phyloP scores from a whole-genome alignment of 2,888 invertebrate species.

The Leucophora obtusa region DNA sequence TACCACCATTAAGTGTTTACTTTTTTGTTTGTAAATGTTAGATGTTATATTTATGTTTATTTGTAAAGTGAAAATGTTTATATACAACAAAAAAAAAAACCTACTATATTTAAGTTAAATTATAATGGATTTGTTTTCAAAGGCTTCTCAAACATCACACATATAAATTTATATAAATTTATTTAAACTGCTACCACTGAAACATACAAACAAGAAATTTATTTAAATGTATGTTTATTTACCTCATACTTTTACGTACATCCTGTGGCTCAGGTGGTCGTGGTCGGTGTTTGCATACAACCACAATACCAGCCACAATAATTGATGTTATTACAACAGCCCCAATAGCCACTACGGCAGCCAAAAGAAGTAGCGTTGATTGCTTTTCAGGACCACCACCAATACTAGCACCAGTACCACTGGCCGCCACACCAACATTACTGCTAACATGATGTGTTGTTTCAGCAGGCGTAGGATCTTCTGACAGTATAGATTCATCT shows the following conservation, averaged over 20 bases:
- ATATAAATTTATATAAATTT: neutral
- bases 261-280: conserved; percentile 79
- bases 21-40: conserved; percentile 38
- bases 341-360: conserved; percentile 78
- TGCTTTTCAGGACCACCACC: conserved; percentile 76
- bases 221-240: conserved; percentile 65
- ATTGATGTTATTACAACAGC: conserved; percentile 79
- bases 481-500: conserved; percentile 79
- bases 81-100: conserved; percentile 12
- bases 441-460: conserved; percentile 78
- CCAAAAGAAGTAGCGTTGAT: conserved; percentile 78
- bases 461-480: conserved; percentile 79
- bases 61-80: neutral
- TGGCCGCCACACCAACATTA: conserved; percentile 65
- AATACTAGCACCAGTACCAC: conserved; percentile 66
- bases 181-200: neutral
- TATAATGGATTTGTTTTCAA: conserved; percentile 27
- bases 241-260: conserved; percentile 79
- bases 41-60: neutral
- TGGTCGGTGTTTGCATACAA: conserved; percentile 78
- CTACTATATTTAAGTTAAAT: conserved; percentile 26
- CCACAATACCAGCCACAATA: conserved; percentile 79
- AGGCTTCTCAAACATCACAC: neutral
- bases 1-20: neutral
- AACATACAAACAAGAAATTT: neutral